These are phyloP conservation scores for Coleophora deauratella DNA, from an alignment of 2,888 invertebrate species.

Conservation along the genomic window DNA sequence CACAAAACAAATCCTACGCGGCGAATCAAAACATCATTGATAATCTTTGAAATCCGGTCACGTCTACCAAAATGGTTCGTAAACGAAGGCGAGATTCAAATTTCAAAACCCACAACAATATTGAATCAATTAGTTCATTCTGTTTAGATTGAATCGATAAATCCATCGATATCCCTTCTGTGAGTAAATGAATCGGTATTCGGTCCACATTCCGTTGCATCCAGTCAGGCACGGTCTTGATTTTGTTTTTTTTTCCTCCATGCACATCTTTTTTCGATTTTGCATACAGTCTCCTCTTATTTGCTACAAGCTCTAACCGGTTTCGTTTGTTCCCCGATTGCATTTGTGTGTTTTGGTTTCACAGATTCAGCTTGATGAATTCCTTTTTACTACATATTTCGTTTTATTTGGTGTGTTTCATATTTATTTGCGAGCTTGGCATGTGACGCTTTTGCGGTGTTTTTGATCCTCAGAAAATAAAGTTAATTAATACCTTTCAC, in stretches of 20 bases:
- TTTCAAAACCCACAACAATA: neutral
- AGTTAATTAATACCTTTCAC: too few relatives aligned
- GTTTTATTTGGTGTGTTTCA: too few relatives aligned
- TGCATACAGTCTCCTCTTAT: constrained; percentile 39
- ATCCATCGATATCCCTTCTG: neutral
- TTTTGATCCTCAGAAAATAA: too few relatives aligned
- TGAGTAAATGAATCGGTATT: constrained; percentile 25
- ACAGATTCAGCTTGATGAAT: constrained; percentile 4
- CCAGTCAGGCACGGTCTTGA: constrained; percentile 43
- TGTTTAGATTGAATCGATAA: constrained; percentile 1
- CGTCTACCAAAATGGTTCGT: neutral
- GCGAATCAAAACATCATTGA: too few relatives aligned
- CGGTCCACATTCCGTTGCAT: constrained; percentile 51
- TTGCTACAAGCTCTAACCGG: constrained; percentile 50
- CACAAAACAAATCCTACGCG: neutral
- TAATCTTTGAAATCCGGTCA: neutral
- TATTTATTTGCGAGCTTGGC: constrained; percentile 5
- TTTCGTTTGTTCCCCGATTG: constrained; percentile 34
- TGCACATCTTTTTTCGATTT: constrained; percentile 64
- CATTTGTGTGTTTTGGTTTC: constrained; percentile 31
- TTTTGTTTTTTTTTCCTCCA: constrained; percentile 25
- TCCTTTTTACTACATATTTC: neutral
- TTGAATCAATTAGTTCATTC: constrained; percentile 1
- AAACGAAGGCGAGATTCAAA: neutral
- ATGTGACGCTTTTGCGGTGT: too few relatives aligned